Evolutionary conservation across 2,797 vertebrate species (phyloP).

Genomic region (Odontamblyopus lacepedii): DNA sequence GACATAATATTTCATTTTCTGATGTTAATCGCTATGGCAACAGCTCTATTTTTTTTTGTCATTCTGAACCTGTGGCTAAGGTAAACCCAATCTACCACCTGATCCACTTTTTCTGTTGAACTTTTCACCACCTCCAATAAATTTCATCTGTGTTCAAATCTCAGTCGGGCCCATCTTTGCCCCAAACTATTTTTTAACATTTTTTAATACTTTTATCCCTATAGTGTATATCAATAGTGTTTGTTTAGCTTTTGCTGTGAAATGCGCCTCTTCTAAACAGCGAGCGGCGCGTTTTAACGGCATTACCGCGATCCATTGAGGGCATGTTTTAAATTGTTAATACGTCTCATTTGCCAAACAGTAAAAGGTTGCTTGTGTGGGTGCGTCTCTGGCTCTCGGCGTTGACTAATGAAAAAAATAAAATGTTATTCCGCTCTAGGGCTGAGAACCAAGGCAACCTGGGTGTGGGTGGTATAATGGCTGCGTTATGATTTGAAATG

Average conservation of each 20-base stretch:
- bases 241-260: constrained; percentile 33
- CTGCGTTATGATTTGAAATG: constrained; percentile 51
- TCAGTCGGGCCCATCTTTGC: neutral
- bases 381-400: constrained; percentile 54
- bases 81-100: too few relatives aligned
- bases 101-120: neutral
- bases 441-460: constrained; percentile 48
- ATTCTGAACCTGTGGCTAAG: too few relatives aligned
- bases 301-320: constrained; percentile 49
- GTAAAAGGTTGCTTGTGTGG: constrained; percentile 71
- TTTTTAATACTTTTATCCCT: neutral
- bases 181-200: neutral
- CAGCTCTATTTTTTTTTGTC: too few relatives aligned
- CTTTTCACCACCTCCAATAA: neutral
- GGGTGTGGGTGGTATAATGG: constrained; percentile 66
- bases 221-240: constrained; percentile 7
- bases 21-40: too few relatives aligned
- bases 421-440: constrained; percentile 42
- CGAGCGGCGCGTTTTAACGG: constrained; percentile 55
- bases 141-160: neutral
- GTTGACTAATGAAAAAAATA: constrained; percentile 61
- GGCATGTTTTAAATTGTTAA: constrained; percentile 71
- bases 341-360: constrained; percentile 67
- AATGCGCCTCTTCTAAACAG: constrained; percentile 21
- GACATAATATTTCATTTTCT: too few relatives aligned